A percentile compares a stretch with the other conserved stretches of the same genome.
phyloP scores from a whole-genome alignment of 2,113 vertebrate genomes.

The Rhinoptilus africanus region DNA sequence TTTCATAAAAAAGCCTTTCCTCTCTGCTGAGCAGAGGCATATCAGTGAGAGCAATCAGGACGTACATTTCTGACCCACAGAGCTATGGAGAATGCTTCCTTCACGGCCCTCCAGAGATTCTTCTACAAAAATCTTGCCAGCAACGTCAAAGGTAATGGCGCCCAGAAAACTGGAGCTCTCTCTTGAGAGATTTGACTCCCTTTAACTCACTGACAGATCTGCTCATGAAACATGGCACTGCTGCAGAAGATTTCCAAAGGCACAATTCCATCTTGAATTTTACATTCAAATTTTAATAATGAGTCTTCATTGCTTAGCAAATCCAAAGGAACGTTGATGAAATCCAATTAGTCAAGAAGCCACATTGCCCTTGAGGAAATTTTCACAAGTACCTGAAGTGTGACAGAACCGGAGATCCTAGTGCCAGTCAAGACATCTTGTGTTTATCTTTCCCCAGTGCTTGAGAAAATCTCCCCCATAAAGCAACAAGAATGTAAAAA shows the following conservation, averaged over 20 bases:
- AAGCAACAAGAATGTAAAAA: neutral
- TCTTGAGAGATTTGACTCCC: neutral
- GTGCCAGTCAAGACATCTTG: neutral
- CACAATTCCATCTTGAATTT: neutral
- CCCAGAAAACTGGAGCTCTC: neutral
- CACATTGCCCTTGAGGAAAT: neutral
- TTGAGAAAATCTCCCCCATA: neutral
- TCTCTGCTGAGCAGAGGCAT: neutral
- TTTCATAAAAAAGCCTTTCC: neutral
- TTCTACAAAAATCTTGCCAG: neutral
- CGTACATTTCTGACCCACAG: neutral
- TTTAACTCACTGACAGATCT: neutral
- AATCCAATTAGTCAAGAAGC: neutral
- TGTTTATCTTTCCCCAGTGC: neutral
- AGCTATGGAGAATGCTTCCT: neutral
- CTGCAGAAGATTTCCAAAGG: neutral
- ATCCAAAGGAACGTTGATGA: neutral
- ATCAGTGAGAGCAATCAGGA: neutral
- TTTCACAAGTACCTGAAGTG: neutral
- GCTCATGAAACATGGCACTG: neutral
- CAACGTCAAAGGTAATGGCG: neutral
- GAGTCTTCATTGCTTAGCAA: neutral
- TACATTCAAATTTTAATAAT: neutral
- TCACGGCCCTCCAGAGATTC: neutral
- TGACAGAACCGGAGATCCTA: neutral